phyloP scores from a whole-genome alignment of 2,797 vertebrate genomes.

The Pangasius krempfi region DNA sequence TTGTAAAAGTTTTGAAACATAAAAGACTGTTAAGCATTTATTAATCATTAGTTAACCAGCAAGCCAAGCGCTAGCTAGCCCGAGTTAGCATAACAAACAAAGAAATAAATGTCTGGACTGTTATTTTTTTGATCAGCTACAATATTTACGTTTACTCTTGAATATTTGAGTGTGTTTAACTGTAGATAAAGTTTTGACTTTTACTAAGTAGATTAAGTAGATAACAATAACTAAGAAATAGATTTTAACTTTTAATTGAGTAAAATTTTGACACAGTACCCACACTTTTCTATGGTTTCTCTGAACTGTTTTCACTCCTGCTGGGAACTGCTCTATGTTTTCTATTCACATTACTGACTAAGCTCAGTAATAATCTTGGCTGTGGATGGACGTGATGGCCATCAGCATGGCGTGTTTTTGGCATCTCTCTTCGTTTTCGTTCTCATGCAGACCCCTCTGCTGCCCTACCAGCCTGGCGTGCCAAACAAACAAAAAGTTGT shows the following conservation, averaged over 20 bases:
- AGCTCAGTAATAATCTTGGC: constrained; percentile 39
- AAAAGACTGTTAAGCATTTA: not conserved
- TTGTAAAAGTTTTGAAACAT: not conserved
- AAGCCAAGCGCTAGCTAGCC: not conserved
- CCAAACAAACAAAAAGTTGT: constrained; percentile 60
- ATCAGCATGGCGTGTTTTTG: constrained; percentile 51
- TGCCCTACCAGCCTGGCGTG: constrained; percentile 56
- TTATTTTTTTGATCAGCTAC: not conserved
- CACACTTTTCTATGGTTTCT: not conserved
- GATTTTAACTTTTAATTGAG: not conserved
- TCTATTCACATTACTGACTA: constrained; percentile 22
- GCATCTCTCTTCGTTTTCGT: constrained; percentile 52
- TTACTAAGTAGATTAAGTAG: not conserved
- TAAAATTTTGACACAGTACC: not conserved
- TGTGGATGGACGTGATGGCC: constrained; percentile 17
- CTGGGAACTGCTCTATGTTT: not conserved
- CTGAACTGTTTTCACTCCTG: not conserved
- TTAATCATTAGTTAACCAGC: not conserved
- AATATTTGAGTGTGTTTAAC: not conserved
- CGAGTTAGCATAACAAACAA: not conserved
- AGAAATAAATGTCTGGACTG: not conserved
- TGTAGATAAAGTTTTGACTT: not conserved
- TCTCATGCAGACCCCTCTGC: constrained; percentile 55
- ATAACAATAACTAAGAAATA: not conserved
- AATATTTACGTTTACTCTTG: not conserved